Percentiles rank a stretch among this genome's conserved stretches.
phyloP scores from a whole-genome alignment of 1,140 invertebrate species.

The Arctopsyche grandis region DNA sequence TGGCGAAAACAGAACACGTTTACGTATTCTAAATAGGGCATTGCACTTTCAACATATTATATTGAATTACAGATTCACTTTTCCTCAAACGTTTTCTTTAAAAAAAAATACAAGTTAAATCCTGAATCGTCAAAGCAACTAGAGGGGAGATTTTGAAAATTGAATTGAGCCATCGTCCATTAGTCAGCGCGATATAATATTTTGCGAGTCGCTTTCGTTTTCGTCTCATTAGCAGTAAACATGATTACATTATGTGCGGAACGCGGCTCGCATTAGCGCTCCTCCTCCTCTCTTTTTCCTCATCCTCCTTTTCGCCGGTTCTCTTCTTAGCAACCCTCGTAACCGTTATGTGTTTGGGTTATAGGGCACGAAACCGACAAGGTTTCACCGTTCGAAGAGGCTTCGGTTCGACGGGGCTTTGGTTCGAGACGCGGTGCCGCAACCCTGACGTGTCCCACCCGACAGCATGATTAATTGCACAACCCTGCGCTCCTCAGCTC shows the following conservation, averaged over 20 bases:
- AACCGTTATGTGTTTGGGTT: no score
- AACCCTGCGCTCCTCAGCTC: background rate
- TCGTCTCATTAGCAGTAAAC: slow-evolving; percentile 38
- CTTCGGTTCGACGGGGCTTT: background rate
- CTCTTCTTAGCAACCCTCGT: background rate
- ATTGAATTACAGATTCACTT: no score
- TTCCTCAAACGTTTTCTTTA: no score
- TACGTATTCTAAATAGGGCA: background rate
- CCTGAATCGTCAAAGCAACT: slow-evolving; percentile 1
- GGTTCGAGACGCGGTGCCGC: slow-evolving; percentile 1
- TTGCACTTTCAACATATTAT: no score
- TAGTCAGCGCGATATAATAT: slow-evolving; percentile 25
- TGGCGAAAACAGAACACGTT: no score
- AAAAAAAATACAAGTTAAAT: background rate
- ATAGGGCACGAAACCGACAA: background rate
- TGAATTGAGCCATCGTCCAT: slow-evolving; percentile 35
- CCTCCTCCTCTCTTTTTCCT: background rate
- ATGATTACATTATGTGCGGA: slow-evolving; percentile 32
- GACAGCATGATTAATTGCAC: slow-evolving; percentile 21
- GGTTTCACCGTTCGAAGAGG: background rate
- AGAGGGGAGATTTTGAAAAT: slow-evolving; percentile 7
- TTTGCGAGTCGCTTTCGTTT: slow-evolving; percentile 28
- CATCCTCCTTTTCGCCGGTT: background rate
- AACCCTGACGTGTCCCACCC: background rate
- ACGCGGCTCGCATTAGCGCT: slow-evolving; percentile 12